Evolutionary conservation across 2,113 vertebrate genomes (phyloP), one percentile per base, ranked within the genome.

Genomic region (Myanophis thanlyinensis): DNA sequence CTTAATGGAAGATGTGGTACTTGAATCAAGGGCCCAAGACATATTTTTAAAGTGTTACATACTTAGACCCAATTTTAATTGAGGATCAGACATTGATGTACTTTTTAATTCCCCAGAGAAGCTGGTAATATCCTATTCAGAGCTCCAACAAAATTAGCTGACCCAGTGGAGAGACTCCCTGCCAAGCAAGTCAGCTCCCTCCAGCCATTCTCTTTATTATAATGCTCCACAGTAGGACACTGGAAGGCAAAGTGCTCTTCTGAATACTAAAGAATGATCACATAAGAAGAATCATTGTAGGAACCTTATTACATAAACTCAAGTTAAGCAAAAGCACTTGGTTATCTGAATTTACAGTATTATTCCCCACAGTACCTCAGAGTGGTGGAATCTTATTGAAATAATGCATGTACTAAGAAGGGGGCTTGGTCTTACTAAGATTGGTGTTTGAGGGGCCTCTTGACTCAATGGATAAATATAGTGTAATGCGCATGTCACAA

Each of bases 101-200:
- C 91, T 87, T 92, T 92, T 89, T 92, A 93, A 93, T 93, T 93
- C 92, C 92, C 88, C 92, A 86, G 92, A 93, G 92, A 89, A 90
- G 88, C 88, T 93, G 80, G 80, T 90, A 93, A 93, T 93, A 93
- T 93, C 53, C 80, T 93, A 90, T 93, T 93, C 92, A 93, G 92
- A 93, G 92, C 92, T 93, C 86, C 92, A 93, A 93, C 92, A 93
- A 93, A 93, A 93, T 93, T 93, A 93, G 92, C 92, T 90, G 92
- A 90, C 92, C 92, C 88, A 90, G 73, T 90, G 88, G 92, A 90
- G 92, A 90, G 92, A 89, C 88, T 90, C 88, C 92, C 92, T 90
- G 92, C 92, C 88, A 93, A 93, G 88, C 88, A 93, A 93, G 92
- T 30, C 88, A 86, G n/a, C 92, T 93, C 80, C 92, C 80, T 93